phyloP scores from a whole-genome alignment of 2,797 vertebrate genomes.

The Craterocephalus amniculus region DNA sequence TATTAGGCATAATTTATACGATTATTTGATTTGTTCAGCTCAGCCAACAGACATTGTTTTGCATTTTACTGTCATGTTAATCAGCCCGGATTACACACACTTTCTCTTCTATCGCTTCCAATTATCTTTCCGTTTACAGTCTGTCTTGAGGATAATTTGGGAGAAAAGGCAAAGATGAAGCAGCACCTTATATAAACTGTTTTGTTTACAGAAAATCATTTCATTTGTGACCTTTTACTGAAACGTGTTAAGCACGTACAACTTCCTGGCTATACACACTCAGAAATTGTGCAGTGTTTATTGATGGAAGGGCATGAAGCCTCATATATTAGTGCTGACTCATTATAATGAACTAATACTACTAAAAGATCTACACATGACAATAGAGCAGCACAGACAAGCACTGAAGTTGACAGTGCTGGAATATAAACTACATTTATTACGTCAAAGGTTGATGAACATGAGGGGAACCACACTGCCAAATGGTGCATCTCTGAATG shows the following conservation, averaged over 20 bases:
- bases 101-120: slow-evolving; percentile 22
- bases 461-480: slow-evolving; percentile 9
- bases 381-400: slow-evolving; percentile 13
- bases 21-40: slow-evolving; percentile 7
- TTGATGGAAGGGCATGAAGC: slow-evolving; percentile 33
- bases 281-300: slow-evolving; percentile 21
- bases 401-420: slow-evolving; percentile 19
- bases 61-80: neutral
- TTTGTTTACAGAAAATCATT: slow-evolving; percentile 39
- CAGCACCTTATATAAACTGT: slow-evolving; percentile 47
- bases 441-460: slow-evolving; percentile 23
- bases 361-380: slow-evolving; percentile 60
- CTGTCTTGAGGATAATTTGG: slow-evolving; percentile 25
- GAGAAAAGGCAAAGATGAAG: slow-evolving; percentile 32
- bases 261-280: slow-evolving; percentile 23
- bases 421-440: slow-evolving; percentile 19
- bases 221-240: slow-evolving; percentile 60
- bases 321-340: slow-evolving; percentile 6
- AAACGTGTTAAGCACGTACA: slow-evolving; percentile 36
- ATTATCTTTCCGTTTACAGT: slow-evolving; percentile 37
- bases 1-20: neutral
- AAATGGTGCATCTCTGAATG: slow-evolving; percentile 17
- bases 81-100: neutral
- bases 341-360: too few relatives aligned
- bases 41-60: neutral